A percentile compares a stretch with the other conserved stretches of the same genome.
These are phyloP conservation scores for Cantharis nigra DNA, from an alignment of 2,888 invertebrate species.

Conservation along the genomic window DNA sequence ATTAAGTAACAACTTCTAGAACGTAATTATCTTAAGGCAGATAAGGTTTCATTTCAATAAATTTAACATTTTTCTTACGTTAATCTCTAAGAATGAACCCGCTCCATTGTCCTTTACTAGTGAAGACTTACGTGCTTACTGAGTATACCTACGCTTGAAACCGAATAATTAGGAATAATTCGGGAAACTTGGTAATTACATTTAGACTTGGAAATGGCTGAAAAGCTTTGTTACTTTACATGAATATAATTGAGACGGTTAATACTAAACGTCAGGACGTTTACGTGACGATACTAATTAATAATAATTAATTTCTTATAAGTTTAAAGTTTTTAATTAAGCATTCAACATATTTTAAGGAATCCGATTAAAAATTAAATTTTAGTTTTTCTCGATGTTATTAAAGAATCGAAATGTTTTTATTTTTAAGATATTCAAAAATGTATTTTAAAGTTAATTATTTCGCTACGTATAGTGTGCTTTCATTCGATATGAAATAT, in stretches of 20 bases:
- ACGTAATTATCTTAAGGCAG: conserved; percentile 28
- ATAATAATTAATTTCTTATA: not conserved
- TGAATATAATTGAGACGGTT: conserved; percentile 11
- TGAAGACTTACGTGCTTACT: conserved; percentile 26
- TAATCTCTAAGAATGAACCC: conserved; percentile 27
- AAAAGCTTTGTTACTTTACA: conserved; percentile 15
- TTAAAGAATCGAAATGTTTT: not conserved
- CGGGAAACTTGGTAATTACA: conserved; percentile 31
- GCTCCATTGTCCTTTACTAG: conserved; percentile 25
- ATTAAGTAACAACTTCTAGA: conserved; percentile 29
- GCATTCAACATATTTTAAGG: not conserved
- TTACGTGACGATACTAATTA: not conserved
- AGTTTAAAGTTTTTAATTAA: not conserved
- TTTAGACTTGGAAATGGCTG: conserved; percentile 22
- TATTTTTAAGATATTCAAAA: too few species aligned
- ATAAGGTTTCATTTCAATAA: conserved; percentile 35
- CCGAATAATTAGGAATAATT: conserved; percentile 35
- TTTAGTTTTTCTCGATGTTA: not conserved
- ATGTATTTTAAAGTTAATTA: too few species aligned
- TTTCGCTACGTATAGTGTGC: too few species aligned
- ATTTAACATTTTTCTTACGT: conserved; percentile 34
- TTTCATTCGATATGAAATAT: too few species aligned
- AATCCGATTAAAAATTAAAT: not conserved
- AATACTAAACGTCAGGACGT: not conserved
- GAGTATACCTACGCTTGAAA: conserved; percentile 22